Conservation (phyloP, 2,113 vertebrate genomes). For the Psittacus erithacus region DNA sequence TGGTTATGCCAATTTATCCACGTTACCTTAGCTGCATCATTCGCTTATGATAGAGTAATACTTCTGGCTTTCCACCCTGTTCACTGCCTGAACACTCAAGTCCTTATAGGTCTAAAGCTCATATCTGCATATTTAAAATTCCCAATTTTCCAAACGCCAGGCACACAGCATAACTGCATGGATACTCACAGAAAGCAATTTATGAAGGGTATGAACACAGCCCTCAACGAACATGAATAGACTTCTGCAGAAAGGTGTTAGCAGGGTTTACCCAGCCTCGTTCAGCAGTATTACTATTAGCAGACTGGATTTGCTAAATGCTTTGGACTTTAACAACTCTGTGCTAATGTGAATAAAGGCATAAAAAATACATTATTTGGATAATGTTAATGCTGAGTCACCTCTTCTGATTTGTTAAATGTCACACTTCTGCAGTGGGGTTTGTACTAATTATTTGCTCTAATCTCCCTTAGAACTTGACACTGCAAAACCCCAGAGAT, state of each 20-base stretch:
- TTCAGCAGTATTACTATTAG: neutral
- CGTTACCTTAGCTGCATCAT: neutral
- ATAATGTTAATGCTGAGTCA: conserved; percentile 10
- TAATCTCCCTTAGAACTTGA: conserved; percentile 17
- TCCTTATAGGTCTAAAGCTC: neutral
- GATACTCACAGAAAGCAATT: neutral
- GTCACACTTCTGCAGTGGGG: neutral
- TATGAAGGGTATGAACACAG: neutral
- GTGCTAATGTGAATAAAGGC: neutral
- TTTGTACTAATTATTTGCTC: conserved; percentile 30
- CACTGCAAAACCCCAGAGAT: conserved; percentile 19
- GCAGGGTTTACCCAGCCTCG: neutral
- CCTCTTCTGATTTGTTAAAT: conserved; percentile 23
- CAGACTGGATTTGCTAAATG: neutral
- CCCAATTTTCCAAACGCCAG: neutral
- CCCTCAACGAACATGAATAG: neutral
- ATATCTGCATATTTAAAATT: neutral
- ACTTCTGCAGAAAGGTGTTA: neutral
- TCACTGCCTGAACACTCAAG: neutral
- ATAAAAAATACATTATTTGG: neutral
- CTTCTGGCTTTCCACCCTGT: neutral
- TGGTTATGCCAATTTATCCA: neutral
- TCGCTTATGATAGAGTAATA: neutral
- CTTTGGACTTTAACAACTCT: neutral
- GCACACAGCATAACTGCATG: neutral